A percentile compares a stretch with the other conserved stretches of the same genome.
phyloP scores from a whole-genome alignment of 2,113 vertebrate genomes.

The Aptenodytes forsteri region DNA sequence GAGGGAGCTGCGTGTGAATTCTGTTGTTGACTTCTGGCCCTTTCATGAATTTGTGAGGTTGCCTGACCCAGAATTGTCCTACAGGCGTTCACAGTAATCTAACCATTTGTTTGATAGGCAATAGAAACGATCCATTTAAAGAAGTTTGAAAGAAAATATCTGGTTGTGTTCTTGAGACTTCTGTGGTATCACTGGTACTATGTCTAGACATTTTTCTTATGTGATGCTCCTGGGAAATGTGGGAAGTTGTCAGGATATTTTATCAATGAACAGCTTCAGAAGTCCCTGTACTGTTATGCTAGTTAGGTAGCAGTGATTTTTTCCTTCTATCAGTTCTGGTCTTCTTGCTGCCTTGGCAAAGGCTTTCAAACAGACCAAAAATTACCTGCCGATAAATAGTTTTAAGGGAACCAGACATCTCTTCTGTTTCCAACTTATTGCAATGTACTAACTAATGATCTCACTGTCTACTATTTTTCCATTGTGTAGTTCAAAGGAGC shows the following conservation, averaged over 20 bases:
- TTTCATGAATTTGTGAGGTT: not conserved
- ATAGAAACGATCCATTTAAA: not conserved
- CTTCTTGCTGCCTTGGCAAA: constrained; percentile 43
- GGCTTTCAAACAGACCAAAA: constrained; percentile 51
- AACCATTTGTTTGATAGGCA: not conserved
- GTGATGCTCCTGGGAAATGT: constrained; percentile 19
- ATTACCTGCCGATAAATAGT: constrained; percentile 60
- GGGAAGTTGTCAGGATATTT: constrained; percentile 4
- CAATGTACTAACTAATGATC: constrained; percentile 51
- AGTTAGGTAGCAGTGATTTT: constrained; percentile 18
- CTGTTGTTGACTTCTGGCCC: not conserved
- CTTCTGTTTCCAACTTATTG: constrained; percentile 44
- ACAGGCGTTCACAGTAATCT: not conserved
- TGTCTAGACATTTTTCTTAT: constrained; percentile 22
- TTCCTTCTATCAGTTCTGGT: constrained; percentile 33
- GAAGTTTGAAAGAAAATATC: not conserved
- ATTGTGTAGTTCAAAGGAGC: constrained; percentile 60
- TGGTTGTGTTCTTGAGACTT: not conserved
- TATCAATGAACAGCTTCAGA: constrained; percentile 11
- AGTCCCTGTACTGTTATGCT: not conserved
- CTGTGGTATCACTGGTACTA: not conserved
- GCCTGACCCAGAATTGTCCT: not conserved
- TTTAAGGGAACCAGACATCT: constrained; percentile 57
- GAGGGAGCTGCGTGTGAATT: not conserved
- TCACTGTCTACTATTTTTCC: constrained; percentile 68